These are phyloP conservation scores for Pseudachorutes palmiensis DNA, from an alignment of 1,140 invertebrate species.

Conservation along the genomic window DNA sequence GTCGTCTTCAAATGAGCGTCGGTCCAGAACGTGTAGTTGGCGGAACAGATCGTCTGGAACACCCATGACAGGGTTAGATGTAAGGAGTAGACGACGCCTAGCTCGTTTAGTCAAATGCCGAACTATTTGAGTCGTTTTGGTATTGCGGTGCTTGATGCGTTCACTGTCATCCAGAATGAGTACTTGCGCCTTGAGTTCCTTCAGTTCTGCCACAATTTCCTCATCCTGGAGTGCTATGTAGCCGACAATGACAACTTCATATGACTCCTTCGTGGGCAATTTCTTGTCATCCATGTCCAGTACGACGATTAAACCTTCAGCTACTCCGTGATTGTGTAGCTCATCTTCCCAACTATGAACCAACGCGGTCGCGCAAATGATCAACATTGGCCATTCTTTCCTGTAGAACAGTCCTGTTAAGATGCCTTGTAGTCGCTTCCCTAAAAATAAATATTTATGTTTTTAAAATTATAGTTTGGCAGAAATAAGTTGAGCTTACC, in stretches of 20 bases:
- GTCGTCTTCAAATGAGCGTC: background rate
- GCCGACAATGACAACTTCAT: background rate
- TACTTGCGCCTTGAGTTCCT: background rate
- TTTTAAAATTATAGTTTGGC: background rate
- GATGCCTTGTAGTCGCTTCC: background rate
- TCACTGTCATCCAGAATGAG: background rate
- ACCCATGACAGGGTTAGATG: background rate
- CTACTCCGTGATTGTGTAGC: background rate
- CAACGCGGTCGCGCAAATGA: background rate
- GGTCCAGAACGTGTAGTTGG: background rate
- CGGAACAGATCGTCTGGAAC: background rate
- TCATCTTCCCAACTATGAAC: background rate
- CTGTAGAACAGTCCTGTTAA: background rate
- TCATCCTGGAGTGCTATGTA: background rate
- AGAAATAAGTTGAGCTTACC: background rate
- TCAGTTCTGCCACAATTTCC: background rate
- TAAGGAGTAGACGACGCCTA: background rate
- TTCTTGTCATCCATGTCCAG: background rate
- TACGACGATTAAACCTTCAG: background rate
- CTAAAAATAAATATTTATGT: background rate
- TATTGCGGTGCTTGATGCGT: background rate
- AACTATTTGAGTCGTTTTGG: background rate
- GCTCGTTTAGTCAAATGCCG: background rate
- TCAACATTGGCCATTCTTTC: conserved; percentile 4
- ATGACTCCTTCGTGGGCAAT: background rate